Evolutionary conservation across 2,113 vertebrate genomes (phyloP).

Genomic region (Promerops cafer): DNA sequence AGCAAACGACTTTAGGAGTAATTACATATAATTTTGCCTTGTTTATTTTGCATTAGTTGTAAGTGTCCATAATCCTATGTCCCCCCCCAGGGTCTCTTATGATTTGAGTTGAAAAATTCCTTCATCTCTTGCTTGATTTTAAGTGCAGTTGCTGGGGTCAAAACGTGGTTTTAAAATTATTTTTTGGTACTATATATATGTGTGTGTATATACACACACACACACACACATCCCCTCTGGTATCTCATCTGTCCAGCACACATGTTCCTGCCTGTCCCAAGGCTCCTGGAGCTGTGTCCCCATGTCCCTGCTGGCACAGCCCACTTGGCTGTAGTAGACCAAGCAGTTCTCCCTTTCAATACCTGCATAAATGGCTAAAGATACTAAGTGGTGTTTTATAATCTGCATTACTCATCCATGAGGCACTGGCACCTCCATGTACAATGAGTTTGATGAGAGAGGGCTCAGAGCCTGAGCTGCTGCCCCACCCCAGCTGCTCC

Average conservation of each 20-base stretch:
- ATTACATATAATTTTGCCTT: constrained; percentile 70
- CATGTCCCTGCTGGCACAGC: not conserved
- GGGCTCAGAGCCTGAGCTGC: not conserved
- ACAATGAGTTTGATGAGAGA: not conserved
- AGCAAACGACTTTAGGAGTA: constrained; percentile 66
- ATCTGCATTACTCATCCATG: not conserved
- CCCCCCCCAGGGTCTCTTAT: constrained; percentile 24
- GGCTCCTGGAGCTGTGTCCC: not conserved
- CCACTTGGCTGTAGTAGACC: not conserved
- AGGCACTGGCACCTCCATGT: not conserved
- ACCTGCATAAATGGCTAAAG: not conserved
- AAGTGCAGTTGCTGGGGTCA: not conserved
- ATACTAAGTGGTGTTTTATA: not conserved
- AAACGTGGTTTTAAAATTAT: not conserved
- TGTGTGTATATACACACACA: rapidly evolving
- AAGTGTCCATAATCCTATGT: constrained; percentile 60
- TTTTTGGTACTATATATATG: not conserved
- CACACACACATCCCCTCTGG: rapidly evolving
- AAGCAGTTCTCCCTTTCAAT: not conserved
- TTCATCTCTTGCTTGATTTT: constrained; percentile 38
- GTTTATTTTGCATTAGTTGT: constrained; percentile 71
- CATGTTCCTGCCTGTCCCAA: not conserved
- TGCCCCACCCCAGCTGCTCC: not conserved
- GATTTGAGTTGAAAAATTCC: constrained; percentile 57
- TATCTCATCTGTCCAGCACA: not conserved